Evolutionary conservation across 2,888 invertebrate species (phyloP), one percentile per base, ranked within the genome.

Genomic region (Eurois occulta): DNA sequence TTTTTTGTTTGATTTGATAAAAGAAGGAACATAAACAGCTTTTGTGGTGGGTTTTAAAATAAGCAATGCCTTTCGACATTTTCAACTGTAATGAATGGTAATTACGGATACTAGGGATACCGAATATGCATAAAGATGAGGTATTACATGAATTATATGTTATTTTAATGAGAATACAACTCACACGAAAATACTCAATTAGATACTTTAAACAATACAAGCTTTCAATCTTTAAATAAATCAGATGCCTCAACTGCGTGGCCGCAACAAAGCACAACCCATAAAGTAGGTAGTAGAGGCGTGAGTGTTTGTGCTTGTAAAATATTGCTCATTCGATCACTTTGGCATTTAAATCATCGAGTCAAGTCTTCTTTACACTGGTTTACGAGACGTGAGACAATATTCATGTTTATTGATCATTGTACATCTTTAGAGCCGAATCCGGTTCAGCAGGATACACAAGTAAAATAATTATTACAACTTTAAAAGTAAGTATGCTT

Each of bases 381-480:
- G 64, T 72, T 66, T 68, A 35, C 68, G 16, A 78, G 46, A 68
- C 38, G 35, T 62, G 80, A 80, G 71, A 88, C 85, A 86, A 84
- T 85, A 83, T 84, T 89, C 77, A 76, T 83, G 75, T 87, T 87
- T 87, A 84, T 86, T 18, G n/a, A 65, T 65, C 65, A 41, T 65
- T 86, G 89, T 87, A 90, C 93, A 91, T 94, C 94, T 92, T 94
- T 91, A 87, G 88, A 87, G 84, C 77, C 67, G 81, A 91, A 94
- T 94, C 95, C 92, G 90, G 95, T 90, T 90, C 81, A 88, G 91
- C 94, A 86, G 88, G 93, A 90, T 91, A 81, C 85, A 80, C 83
- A 80, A 86, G 88, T 90, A 81, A 78, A 86, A 86, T 86, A 83
- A 89, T 86, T 88, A 90, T 89, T 86, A 85, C 86, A 88, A 71